Base-by-base conservation (phyloP, 2,797 vertebrate species). In the Falco naumanni region DNA sequence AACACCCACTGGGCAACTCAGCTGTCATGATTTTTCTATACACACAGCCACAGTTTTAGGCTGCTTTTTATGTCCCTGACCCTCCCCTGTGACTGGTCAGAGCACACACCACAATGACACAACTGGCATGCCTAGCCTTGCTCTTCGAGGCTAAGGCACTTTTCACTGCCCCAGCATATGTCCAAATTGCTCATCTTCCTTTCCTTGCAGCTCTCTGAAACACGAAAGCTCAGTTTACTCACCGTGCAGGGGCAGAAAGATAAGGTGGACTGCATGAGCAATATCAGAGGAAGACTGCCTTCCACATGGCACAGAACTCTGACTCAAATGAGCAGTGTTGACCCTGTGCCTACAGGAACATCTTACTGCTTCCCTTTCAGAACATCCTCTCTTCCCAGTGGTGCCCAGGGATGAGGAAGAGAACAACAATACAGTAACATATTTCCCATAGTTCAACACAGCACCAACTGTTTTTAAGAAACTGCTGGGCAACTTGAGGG, bases 121-220 rank as follows among this genome's bases (percentile, higher is more conserved):
- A 90, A 96, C 51, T 82, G 59, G 59, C 93, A 63, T 79, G 89
- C 66, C 83, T 79, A 70, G 91, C 93, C 92, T 90, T 94, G 85
- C 59, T 91, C 65, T 90, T 84, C 59, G 77, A 88, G 70, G 21
- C 45, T 78, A 95, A 86, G 34, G 65, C 63, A 60, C 45, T 56
- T 57, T 92, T 93, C 77, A 57, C 53, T 81, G 34, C 60, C 90
- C 59, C 59, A 87, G 12, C 59, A 24, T 7, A 75, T 0, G 1
- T 90, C 37, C 63, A 87, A 25, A 82, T 84, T 66, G 86, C 53
- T 93, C 84, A 70, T 66, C 71, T 63, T 94, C 59, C 51, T 85
- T 82, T 56, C 83, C 79, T 18, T 69, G 59, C 43, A 63, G 22
- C n/a, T 69, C 59, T 80, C 71, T 1, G 0, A 89, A 59, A 78